phyloP scores from a whole-genome alignment of 2,113 vertebrate genomes.

The Oryzias javanicus region DNA sequence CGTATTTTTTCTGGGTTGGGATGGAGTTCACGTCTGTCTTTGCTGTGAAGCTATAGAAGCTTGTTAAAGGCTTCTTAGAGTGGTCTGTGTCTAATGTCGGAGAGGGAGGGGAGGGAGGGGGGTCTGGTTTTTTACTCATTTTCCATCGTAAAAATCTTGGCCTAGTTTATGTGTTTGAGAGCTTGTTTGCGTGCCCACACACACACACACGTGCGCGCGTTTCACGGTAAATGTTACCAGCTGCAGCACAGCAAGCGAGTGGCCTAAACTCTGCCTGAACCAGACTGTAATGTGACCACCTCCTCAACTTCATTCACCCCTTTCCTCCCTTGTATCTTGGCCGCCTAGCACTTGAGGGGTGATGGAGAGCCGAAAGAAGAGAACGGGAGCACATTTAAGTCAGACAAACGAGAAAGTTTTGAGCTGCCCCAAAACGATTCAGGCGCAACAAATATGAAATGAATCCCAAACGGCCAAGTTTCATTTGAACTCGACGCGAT shows the following conservation, averaged over 20 bases:
- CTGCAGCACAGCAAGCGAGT: slow-evolving; percentile 65
- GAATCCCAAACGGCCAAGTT: not conserved
- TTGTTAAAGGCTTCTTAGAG: slow-evolving; percentile 57
- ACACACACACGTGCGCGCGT: slow-evolving; percentile 20
- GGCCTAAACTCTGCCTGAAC: slow-evolving; percentile 78
- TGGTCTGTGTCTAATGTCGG: slow-evolving; percentile 15
- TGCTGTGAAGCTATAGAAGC: slow-evolving; percentile 50
- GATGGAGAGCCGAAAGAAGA: too few relatives aligned
- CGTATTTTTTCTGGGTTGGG: slow-evolving; percentile 5
- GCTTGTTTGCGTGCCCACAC: slow-evolving; percentile 19
- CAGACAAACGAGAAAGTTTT: too few relatives aligned
- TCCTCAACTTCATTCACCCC: slow-evolving; percentile 58
- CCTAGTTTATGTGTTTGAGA: slow-evolving; percentile 54
- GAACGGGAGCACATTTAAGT: too few relatives aligned
- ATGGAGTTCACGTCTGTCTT: slow-evolving; percentile 38
- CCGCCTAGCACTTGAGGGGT: slow-evolving; percentile 19
- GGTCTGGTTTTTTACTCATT: slow-evolving; percentile 55
- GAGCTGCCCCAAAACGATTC: not conserved
- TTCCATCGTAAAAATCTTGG: slow-evolving; percentile 65
- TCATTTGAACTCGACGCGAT: not conserved
- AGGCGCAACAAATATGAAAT: too few relatives aligned
- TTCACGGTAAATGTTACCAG: slow-evolving; percentile 75
- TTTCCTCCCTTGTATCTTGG: slow-evolving; percentile 30
- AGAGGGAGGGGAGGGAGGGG: not conserved
- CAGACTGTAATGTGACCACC: slow-evolving; percentile 60